These are phyloP conservation scores for Drosophila biarmipes DNA, from an alignment of 1,140 invertebrate genomes.

Conservation along the genomic window DNA sequence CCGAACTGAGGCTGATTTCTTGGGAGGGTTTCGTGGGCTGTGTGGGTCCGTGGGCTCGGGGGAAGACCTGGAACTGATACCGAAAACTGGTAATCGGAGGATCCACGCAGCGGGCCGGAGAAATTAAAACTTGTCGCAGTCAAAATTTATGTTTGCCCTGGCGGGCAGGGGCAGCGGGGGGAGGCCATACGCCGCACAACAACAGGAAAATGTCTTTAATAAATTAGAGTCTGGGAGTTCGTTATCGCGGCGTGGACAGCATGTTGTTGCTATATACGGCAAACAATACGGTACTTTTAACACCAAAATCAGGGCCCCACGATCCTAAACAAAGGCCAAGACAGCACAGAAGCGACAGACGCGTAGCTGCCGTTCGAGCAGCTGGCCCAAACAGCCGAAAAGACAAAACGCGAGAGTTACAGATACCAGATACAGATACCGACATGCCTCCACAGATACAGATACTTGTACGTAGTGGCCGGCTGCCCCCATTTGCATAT, in stretches of 20 bases:
- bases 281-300: slow-evolving; percentile 83
- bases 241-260: slow-evolving; percentile 59
- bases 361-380: slow-evolving; percentile 77
- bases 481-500: slow-evolving; percentile 73
- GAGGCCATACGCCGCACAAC: slow-evolving; percentile 17
- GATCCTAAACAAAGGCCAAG: slow-evolving; percentile 70
- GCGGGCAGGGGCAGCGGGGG: slow-evolving; percentile 27
- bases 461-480: slow-evolving; percentile 40
- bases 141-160: slow-evolving; percentile 68
- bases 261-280: slow-evolving; percentile 68
- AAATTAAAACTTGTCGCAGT: slow-evolving; percentile 75
- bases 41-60: not conserved
- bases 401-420: slow-evolving; percentile 13
- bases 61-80: slow-evolving; percentile 5
- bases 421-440: slow-evolving; percentile 46
- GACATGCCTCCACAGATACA: slow-evolving; percentile 13
- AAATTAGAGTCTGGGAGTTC: slow-evolving; percentile 64
- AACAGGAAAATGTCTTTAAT: slow-evolving; percentile 63
- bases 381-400: slow-evolving; percentile 52
- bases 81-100: slow-evolving; percentile 7
- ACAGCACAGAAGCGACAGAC: slow-evolving; percentile 81
- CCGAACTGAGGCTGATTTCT: slow-evolving; percentile 46
- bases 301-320: slow-evolving; percentile 68
- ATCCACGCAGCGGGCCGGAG: slow-evolving; percentile 28
- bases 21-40: too few species aligned